Evolutionary conservation across 2,888 invertebrate genomes (phyloP).

Genomic region (Eueremaeus valkanovi): DNA sequence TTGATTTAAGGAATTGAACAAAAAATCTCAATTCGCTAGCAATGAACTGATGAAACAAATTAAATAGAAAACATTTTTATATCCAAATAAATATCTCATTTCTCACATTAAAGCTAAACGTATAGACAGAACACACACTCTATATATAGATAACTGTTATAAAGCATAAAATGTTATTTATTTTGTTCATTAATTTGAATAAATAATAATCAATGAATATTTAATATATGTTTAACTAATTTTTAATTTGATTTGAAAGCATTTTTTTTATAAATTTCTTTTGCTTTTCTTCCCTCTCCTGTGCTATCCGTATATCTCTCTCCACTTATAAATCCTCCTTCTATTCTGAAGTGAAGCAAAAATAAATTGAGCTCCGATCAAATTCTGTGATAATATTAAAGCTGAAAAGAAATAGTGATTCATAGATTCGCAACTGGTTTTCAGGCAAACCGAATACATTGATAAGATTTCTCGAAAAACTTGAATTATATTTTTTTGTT

Average conservation of each 20-base stretch:
- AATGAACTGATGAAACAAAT: too few relatives aligned
- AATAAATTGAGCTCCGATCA: background rate
- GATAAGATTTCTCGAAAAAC: background rate
- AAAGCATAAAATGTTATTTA: background rate
- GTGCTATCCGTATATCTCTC: background rate
- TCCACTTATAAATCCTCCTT: background rate
- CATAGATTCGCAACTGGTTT: constrained; percentile 5
- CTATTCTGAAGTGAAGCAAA: background rate
- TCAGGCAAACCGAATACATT: background rate
- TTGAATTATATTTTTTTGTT: background rate
- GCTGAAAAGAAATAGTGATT: background rate
- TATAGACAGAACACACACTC: too few relatives aligned
- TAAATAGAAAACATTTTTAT: too few relatives aligned
- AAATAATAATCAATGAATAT: constrained; percentile 22
- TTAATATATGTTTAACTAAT: constrained; percentile 20
- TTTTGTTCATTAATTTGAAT: background rate
- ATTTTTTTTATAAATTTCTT: background rate
- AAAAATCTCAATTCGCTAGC: too few relatives aligned
- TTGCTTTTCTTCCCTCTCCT: background rate
- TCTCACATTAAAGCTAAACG: too few relatives aligned
- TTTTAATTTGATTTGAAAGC: constrained; percentile 12
- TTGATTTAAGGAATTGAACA: too few relatives aligned
- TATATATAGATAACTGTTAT: too few relatives aligned
- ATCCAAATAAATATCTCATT: too few relatives aligned
- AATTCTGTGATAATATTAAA: background rate